These are phyloP conservation scores for Drosophila azteca DNA, from an alignment of 1,140 invertebrate species.

Conservation along the genomic window DNA sequence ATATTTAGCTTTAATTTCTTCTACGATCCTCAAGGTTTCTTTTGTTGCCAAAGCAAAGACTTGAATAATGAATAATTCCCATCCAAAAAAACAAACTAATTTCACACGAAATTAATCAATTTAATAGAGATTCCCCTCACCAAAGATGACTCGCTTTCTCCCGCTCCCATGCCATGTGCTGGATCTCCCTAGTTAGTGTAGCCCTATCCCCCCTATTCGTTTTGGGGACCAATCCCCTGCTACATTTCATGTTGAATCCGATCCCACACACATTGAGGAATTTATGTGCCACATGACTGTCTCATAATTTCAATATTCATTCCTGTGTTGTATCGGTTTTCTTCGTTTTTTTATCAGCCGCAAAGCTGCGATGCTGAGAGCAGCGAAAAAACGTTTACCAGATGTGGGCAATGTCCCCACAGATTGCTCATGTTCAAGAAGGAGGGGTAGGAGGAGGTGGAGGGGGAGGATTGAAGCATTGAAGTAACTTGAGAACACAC, in stretches of 20 bases:
- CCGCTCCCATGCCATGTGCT: no score
- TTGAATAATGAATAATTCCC: neutral
- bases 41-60: neutral
- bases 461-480: neutral
- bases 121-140: conserved; percentile 10
- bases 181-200: neutral
- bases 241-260: conserved; percentile 39
- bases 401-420: conserved; percentile 65
- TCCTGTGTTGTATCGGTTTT: conserved; percentile 45
- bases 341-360: conserved; percentile 40
- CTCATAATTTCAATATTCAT: conserved; percentile 63
- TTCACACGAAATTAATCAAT: conserved; percentile 14
- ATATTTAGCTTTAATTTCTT: no score
- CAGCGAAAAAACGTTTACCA: conserved; percentile 34
- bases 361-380: neutral
- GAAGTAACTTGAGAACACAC: conserved; percentile 67
- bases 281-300: conserved; percentile 64
- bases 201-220: conserved; percentile 1
- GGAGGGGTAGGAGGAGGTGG: conserved; percentile 2
- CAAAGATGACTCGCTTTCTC: neutral
- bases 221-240: conserved; percentile 15
- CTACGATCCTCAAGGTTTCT: no score
- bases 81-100: conserved; percentile 4
- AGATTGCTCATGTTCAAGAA: conserved; percentile 64
- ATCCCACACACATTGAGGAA: conserved; percentile 78